Percentiles rank a stretch among this genome's conserved stretches.
Evolutionary conservation across 1,140 invertebrate species (phyloP).

Genomic region (Diplogasteroides magnus): DNA sequence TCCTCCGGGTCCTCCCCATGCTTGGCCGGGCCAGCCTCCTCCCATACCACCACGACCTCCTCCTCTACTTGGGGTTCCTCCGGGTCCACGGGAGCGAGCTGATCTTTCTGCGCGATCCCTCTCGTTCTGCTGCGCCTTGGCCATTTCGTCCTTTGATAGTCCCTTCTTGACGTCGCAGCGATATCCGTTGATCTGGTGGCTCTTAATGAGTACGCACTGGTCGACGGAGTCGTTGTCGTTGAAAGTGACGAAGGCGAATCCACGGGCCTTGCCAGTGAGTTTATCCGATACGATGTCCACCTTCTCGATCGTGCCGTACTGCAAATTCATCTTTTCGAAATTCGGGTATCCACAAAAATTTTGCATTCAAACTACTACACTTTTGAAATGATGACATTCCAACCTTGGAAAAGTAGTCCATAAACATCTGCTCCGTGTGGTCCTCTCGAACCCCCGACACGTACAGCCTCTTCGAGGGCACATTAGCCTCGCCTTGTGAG

Average conservation of each 20-base stretch:
- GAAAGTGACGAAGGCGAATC: constrained; percentile 90
- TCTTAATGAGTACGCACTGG: constrained; percentile 69
- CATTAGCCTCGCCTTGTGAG: constrained; percentile 66
- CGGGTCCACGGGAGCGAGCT: constrained; percentile 36
- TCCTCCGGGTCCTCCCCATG: constrained; percentile 8
- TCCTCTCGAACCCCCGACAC: constrained; percentile 73
- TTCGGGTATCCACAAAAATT: neutral
- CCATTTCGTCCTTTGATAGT: constrained; percentile 59
- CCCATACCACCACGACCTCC: constrained; percentile 11
- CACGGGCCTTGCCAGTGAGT: constrained; percentile 80
- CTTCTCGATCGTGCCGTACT: constrained; percentile 74
- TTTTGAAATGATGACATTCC: too few species aligned
- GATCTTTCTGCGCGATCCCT: constrained; percentile 26
- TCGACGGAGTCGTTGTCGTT: constrained; percentile 93
- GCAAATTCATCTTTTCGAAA: too few species aligned
- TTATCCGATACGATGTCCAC: constrained; percentile 66
- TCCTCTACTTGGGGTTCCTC: constrained; percentile 5
- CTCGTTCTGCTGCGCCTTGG: constrained; percentile 37
- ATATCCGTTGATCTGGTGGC: constrained; percentile 58
- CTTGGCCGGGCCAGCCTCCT: constrained; percentile 7
- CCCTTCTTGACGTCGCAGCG: constrained; percentile 61
- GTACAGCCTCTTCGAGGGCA: constrained; percentile 66
- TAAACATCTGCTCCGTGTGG: constrained; percentile 53
- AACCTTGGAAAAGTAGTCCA: constrained; percentile 85
- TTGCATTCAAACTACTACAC: constrained; percentile 71